Conservation (phyloP, 2,797 vertebrate genomes). For the Dromococcyx pavoninus region DNA sequence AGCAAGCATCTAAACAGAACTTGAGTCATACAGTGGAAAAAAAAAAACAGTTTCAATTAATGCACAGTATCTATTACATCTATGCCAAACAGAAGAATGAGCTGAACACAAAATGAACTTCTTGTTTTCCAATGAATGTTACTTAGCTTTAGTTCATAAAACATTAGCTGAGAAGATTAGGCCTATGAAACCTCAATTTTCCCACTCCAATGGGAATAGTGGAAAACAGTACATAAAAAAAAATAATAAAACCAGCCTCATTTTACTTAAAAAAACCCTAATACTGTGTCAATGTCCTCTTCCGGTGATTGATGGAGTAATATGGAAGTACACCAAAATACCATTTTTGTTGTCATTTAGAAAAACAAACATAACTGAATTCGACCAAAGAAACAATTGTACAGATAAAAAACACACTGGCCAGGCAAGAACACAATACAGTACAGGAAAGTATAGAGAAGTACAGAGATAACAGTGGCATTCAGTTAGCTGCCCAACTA, state of each 20-base stretch:
- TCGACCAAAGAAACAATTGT: conserved; percentile 19
- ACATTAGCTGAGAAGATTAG: conserved; percentile 54
- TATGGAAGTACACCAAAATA: conserved; percentile 15
- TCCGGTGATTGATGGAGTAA: conserved; percentile 63
- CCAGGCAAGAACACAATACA: neutral
- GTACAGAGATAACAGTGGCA: neutral
- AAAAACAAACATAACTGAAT: conserved; percentile 1
- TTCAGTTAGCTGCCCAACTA: neutral
- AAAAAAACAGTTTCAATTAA: neutral
- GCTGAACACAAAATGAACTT: neutral
- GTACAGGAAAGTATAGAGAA: neutral
- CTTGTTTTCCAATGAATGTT: conserved; percentile 17
- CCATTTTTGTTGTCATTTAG: neutral
- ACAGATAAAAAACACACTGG: conserved; percentile 23
- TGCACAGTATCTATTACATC: neutral
- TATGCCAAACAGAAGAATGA: neutral
- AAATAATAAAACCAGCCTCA: conserved; percentile 55
- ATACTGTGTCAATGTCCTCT: conserved; percentile 27
- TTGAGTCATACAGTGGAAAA: neutral
- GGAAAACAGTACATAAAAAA: conserved; percentile 32
- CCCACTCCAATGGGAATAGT: conserved; percentile 26
- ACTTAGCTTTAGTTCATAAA: conserved; percentile 36
- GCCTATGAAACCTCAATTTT: conserved; percentile 58
- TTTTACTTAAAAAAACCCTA: conserved; percentile 53
- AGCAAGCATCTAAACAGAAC: neutral